A percentile compares a stretch with the other conserved stretches of the same genome.
These are phyloP conservation scores for Hesperia comma DNA, from an alignment of 2,888 invertebrate species.

Conservation along the genomic window DNA sequence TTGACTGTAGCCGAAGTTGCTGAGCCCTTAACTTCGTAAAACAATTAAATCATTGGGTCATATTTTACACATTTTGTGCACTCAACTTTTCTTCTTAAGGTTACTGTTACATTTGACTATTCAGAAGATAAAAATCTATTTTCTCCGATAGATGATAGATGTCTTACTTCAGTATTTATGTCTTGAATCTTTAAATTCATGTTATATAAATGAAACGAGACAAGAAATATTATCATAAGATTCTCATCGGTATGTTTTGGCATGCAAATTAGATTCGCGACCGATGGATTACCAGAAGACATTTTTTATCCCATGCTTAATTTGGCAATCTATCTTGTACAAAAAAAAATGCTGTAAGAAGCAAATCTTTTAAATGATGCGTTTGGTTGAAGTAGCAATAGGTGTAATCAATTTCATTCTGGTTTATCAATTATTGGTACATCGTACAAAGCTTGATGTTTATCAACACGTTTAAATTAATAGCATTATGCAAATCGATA, in stretches of 20 bases:
- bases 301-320: slow-evolving; percentile 22
- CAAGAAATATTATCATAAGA: slow-evolving; percentile 24
- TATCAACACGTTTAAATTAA: slow-evolving; percentile 23
- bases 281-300: slow-evolving; percentile 26
- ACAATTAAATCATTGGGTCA: too few relatives aligned
- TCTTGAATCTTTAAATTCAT: slow-evolving; percentile 14
- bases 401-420: slow-evolving; percentile 26
- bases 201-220: slow-evolving; percentile 9
- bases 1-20: too few relatives aligned
- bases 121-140: slow-evolving; percentile 5
- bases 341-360: slow-evolving; percentile 17
- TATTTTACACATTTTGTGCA: too few relatives aligned
- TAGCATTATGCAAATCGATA: slow-evolving; percentile 21
- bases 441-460: slow-evolving; percentile 11
- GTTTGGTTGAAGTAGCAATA: slow-evolving; percentile 27
- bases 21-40: too few relatives aligned
- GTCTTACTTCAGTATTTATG: slow-evolving; percentile 3
- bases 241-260: slow-evolving; percentile 21
- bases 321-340: slow-evolving; percentile 22
- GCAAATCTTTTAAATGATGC: slow-evolving; percentile 14
- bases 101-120: not conserved
- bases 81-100: too few relatives aligned
- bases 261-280: slow-evolving; percentile 33
- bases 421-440: slow-evolving; percentile 23
- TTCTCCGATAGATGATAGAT: not conserved